These are phyloP conservation scores for Cephus spinipes DNA, from an alignment of 2,888 invertebrate genomes.

Conservation along the genomic window DNA sequence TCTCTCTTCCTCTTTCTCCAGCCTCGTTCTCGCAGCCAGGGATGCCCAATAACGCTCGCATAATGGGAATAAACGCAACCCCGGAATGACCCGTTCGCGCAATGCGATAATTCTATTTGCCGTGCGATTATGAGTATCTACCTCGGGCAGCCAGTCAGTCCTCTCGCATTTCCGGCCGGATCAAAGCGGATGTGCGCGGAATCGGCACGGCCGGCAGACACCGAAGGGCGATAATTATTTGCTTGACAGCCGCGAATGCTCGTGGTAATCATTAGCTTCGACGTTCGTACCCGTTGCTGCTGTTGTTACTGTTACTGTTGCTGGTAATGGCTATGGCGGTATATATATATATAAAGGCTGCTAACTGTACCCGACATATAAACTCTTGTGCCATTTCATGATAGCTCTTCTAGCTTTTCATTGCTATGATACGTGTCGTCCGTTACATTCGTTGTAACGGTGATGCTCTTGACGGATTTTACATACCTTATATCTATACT, in stretches of 20 bases:
- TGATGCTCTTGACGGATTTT: too few relatives aligned
- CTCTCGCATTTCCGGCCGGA: constrained; percentile 37
- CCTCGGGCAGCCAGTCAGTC: constrained; percentile 54
- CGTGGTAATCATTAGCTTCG: too few relatives aligned
- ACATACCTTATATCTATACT: too few relatives aligned
- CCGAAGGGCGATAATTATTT: constrained; percentile 60
- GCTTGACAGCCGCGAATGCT: constrained; percentile 45
- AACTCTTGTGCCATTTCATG: too few relatives aligned
- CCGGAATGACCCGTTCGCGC: constrained; percentile 38
- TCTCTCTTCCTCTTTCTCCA: constrained; percentile 23
- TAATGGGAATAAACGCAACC: constrained; percentile 11
- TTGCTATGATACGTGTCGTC: too few relatives aligned
- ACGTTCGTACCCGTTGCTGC: constrained; percentile 34
- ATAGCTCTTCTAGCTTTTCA: too few relatives aligned
- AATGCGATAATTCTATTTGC: constrained; percentile 65
- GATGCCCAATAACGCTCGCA: neutral
- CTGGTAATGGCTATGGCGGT: too few relatives aligned
- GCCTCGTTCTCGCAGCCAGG: constrained; percentile 22
- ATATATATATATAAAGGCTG: too few relatives aligned
- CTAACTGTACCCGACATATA: too few relatives aligned
- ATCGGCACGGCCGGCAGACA: constrained; percentile 45
- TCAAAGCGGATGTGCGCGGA: constrained; percentile 33
- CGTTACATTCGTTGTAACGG: too few relatives aligned
- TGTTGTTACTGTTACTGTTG: constrained; percentile 4
- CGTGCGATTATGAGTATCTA: constrained; percentile 65